Conservation (phyloP, 1,140 invertebrate species). For the Nasonia longicornis region DNA sequence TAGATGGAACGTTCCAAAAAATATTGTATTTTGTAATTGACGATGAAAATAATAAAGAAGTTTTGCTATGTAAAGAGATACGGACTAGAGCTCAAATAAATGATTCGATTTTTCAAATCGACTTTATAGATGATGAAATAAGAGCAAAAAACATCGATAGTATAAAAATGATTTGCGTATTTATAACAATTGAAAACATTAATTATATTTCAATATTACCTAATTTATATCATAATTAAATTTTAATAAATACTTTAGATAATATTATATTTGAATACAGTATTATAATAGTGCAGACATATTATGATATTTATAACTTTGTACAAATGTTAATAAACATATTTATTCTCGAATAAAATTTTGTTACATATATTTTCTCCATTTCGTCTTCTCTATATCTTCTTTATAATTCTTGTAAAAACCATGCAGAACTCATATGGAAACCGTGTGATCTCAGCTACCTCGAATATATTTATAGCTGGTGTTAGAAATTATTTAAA, state of each 20-base stretch:
- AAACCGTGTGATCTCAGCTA: no score
- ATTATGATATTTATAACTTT: no score
- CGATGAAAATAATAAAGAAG: not conserved
- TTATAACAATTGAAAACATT: not conserved
- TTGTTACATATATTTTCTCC: no score
- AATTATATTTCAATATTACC: not conserved
- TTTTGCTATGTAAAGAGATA: not conserved
- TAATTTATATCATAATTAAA: not conserved
- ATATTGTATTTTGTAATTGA: not conserved
- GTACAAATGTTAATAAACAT: not conserved
- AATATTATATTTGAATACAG: no score
- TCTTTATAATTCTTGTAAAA: no score
- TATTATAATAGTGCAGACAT: no score
- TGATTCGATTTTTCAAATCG: not conserved
- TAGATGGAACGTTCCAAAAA: not conserved
- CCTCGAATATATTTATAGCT: no score
- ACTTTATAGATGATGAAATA: not conserved
- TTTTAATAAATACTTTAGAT: no score
- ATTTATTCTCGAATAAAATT: no score
- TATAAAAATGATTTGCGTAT: conserved; percentile 1
- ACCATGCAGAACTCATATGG: no score
- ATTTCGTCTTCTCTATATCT: no score
- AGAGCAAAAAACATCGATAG: not conserved
- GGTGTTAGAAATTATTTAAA: no score
- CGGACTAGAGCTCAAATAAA: not conserved